phyloP scores from a whole-genome alignment of 2,113 vertebrate species.

The Tragelaphus buxtoni region DNA sequence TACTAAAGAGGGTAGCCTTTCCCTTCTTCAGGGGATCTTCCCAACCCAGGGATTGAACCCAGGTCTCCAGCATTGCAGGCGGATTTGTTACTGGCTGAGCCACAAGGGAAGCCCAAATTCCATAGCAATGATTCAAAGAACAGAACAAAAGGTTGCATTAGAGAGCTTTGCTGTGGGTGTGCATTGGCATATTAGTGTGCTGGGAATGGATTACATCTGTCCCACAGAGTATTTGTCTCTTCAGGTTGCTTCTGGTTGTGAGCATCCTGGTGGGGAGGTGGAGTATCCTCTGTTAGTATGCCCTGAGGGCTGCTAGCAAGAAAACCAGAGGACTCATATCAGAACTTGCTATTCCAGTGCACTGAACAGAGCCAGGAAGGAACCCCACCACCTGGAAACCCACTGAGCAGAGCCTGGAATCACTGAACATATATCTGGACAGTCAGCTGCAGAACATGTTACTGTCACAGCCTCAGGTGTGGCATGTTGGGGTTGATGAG shows the following conservation, averaged over 20 bases:
- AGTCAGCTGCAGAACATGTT: not conserved
- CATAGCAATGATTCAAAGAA: not conserved
- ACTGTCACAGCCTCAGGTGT: not conserved
- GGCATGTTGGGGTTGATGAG: not conserved
- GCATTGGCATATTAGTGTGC: not conserved
- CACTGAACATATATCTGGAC: not conserved
- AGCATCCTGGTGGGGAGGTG: not conserved
- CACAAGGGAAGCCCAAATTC: not conserved
- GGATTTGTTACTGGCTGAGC: not conserved
- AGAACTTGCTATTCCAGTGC: not conserved
- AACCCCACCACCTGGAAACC: not conserved
- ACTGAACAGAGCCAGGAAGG: not conserved
- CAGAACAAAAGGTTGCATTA: not conserved
- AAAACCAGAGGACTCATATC: not conserved
- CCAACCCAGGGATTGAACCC: not conserved
- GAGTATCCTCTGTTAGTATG: not conserved
- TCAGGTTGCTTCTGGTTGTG: not conserved
- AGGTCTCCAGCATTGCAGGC: rapidly evolving
- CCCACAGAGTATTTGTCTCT: not conserved
- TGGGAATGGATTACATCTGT: not conserved
- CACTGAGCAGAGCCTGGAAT: not conserved
- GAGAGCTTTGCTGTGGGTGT: not conserved
- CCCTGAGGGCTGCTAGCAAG: not conserved
- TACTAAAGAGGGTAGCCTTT: not conserved
- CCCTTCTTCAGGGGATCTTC: not conserved